Evolutionary conservation across 2,113 vertebrate species (phyloP), one percentile per base, ranked within the genome.

Genomic region (Terrapene triunguis): DNA sequence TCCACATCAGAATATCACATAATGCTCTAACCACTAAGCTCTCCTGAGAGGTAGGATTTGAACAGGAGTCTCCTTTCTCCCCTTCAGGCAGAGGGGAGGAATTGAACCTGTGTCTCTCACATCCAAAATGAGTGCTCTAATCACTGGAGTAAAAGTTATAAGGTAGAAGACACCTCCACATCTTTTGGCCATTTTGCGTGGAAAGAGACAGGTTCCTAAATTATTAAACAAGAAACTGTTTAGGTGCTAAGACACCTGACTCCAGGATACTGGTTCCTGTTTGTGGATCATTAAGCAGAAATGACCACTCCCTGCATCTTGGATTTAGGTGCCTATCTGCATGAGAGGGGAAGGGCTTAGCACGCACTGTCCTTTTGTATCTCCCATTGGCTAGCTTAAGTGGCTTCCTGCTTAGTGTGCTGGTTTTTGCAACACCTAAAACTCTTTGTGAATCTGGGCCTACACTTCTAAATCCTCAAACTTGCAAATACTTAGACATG

Each of bases 401-500:
- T 65, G 32, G 32, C 32, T 65, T 65, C 35, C 62, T n/a, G 35
- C 8, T 35, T 69, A n/a, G 32, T 69, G 35, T n/a, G 35, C 17
- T 69, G 35, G 35, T 35, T 69, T 65, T 69, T 69, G 62, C 35
- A 69, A 35, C 62, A 69, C 62, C 3, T n/a, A n/a, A 69, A n/a
- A n/a, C 14, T 8, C 35, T 69, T 69, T 69, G 62, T 69, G 35
- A 69, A n/a, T 35, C 62, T 19, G 17, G 35, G 62, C 62, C 4
- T 94, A 89, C 53, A 3, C 38, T 89, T 69, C 19, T 92, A 25
- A 78, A 87, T 38, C 4, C 87, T 89, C 54, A 89, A 25, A 55
- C 55, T 48, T 89, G 89, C 76, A 80, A 62, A 29, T n/a, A 76
- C 11, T 76, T 14, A 62, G 0, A 25, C 32, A 51, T 0, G 0